Percentiles rank a stretch among this genome's conserved stretches.
These are phyloP conservation scores for Lacerta agilis DNA, from an alignment of 2,797 vertebrate genomes.

Conservation along the genomic window DNA sequence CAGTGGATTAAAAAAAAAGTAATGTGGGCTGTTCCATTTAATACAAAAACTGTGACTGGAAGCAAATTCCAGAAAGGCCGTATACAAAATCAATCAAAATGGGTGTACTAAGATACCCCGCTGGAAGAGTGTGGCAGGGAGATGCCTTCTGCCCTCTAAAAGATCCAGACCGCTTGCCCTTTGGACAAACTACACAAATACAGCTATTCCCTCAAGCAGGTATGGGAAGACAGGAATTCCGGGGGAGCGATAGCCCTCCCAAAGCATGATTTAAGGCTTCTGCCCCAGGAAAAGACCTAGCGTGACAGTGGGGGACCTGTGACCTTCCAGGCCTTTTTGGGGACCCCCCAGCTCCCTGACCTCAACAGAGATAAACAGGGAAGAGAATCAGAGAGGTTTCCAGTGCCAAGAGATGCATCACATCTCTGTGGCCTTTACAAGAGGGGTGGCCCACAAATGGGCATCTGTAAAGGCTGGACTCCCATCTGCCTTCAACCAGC, in stretches of 20 bases:
- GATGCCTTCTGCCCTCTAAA: neutral
- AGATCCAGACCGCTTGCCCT: neutral
- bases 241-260: neutral
- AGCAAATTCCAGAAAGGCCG: neutral
- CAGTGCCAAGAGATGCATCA: no score
- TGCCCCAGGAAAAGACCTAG: no score
- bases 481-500: neutral
- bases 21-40: constrained; percentile 35
- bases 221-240: neutral
- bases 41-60: neutral
- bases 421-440: no score
- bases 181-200: neutral
- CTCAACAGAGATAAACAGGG: no score
- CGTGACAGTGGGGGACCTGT: no score
- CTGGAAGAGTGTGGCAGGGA: neutral
- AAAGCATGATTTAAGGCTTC: neutral
- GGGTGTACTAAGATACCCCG: neutral
- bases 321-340: neutral
- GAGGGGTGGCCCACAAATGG: no score
- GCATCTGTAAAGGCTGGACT: neutral
- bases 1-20: constrained; percentile 41
- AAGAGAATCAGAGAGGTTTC: no score
- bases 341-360: no score
- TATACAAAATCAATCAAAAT: neutral
- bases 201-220: neutral